Conservation (phyloP, 2,888 invertebrate genomes). For the Amblyjoppa proteus region DNA sequence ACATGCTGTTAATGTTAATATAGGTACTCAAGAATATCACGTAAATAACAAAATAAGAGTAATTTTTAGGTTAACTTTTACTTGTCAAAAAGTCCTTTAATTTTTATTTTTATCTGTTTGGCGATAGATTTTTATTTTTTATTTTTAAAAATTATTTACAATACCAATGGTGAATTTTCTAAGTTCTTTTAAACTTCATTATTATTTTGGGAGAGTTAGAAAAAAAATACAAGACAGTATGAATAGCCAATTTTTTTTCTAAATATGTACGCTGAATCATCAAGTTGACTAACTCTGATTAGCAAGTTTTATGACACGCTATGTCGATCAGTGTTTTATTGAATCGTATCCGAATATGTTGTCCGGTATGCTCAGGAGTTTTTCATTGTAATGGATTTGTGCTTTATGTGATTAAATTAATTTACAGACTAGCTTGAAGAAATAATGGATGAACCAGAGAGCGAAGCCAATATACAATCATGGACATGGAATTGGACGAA, state of each 20-base stretch:
- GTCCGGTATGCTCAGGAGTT: background rate
- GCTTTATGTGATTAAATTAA: background rate
- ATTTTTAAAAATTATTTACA: background rate
- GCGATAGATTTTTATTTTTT: background rate
- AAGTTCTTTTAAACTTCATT: background rate
- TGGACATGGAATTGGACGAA: slow-evolving; percentile 90
- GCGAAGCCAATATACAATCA: slow-evolving; percentile 18
- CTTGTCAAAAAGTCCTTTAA: slow-evolving; percentile 22
- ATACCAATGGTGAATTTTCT: background rate
- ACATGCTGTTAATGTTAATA: slow-evolving; percentile 36
- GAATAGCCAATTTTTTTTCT: background rate
- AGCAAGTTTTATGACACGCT: background rate
- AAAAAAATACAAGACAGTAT: background rate
- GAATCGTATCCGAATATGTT: background rate
- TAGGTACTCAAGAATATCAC: slow-evolving; percentile 24
- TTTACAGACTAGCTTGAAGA: slow-evolving; percentile 18
- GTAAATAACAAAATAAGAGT: slow-evolving; percentile 2
- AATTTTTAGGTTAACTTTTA: slow-evolving; percentile 12
- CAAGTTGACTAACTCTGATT: background rate
- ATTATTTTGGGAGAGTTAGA: background rate
- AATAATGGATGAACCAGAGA: slow-evolving; percentile 58
- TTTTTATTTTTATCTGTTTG: background rate
- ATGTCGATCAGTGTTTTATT: background rate
- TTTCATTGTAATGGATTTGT: background rate
- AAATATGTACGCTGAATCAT: background rate